A percentile compares a stretch with the other conserved stretches of the same genome.
Conservation (phyloP, 2,797 vertebrate genomes). For the Myotis pilosus region DNA sequence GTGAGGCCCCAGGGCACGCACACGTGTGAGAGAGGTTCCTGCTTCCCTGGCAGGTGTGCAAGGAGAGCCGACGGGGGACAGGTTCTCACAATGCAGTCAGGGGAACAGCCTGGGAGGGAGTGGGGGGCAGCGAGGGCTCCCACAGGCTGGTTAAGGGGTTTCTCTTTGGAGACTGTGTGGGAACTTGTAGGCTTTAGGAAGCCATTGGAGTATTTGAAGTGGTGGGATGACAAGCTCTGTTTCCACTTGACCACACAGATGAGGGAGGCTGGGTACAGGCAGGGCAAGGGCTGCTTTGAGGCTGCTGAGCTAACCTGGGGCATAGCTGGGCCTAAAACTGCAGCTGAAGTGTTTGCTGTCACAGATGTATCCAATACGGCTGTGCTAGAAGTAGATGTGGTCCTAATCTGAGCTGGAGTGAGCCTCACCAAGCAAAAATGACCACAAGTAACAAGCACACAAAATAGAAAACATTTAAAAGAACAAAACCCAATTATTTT, state of each 20-base stretch:
- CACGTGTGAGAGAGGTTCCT: neutral
- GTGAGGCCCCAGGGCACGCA: neutral
- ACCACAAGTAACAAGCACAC: neutral
- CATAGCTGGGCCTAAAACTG: neutral
- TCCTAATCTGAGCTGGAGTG: neutral
- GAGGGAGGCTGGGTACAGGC: neutral
- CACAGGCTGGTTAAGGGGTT: neutral
- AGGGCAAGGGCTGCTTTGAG: too few species aligned
- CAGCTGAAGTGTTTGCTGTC: neutral
- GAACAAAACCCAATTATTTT: neutral
- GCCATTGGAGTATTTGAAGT: neutral
- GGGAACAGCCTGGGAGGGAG: neutral
- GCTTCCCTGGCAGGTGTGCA: neutral
- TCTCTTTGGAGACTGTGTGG: neutral
- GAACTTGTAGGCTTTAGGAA: neutral
- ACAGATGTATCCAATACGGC: neutral
- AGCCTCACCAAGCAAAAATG: neutral
- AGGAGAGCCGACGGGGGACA: neutral
- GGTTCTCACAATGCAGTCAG: neutral
- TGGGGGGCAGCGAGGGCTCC: neutral
- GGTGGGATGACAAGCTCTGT: neutral
- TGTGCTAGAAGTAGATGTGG: neutral
- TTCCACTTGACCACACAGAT: neutral
- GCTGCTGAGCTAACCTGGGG: neutral
- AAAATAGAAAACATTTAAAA: neutral